Conservation (phyloP, 2,888 invertebrate genomes). For the Oscheius sp. region DNA sequence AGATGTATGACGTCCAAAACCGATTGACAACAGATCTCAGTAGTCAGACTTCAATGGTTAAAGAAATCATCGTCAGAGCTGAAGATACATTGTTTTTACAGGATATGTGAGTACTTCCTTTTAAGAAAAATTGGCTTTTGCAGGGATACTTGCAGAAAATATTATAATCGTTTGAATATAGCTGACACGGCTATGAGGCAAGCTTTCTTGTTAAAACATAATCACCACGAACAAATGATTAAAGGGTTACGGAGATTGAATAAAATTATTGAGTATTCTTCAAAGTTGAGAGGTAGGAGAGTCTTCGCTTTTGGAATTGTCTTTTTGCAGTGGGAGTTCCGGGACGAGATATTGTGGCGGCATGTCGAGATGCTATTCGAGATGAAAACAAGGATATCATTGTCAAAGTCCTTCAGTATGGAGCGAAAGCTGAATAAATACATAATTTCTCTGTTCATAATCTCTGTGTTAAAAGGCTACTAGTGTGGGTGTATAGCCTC, state of each 20-base stretch:
- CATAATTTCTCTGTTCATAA: too few species aligned
- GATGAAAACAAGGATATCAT: conserved; percentile 62
- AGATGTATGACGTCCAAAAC: conserved; percentile 59
- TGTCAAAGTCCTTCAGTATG: conserved; percentile 52
- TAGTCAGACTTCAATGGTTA: conserved; percentile 59
- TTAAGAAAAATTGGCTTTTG: background rate
- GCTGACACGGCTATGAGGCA: conserved; percentile 51
- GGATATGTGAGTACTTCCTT: conserved; percentile 42
- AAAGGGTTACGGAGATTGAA: conserved; percentile 49
- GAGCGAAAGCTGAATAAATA: conserved; percentile 26
- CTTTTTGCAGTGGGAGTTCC: conserved; percentile 57
- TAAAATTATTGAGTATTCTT: conserved; percentile 52
- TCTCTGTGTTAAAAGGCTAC: too few species aligned
- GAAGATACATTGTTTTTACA: conserved; percentile 60
- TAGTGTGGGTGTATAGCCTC: too few species aligned
- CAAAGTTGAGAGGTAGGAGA: conserved; percentile 42
- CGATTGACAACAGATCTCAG: conserved; percentile 60
- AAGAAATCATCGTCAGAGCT: conserved; percentile 64
- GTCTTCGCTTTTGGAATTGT: background rate
- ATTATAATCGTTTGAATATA: conserved; percentile 49
- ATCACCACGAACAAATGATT: conserved; percentile 51
- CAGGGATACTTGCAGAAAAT: conserved; percentile 45
- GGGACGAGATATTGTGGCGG: conserved; percentile 54
- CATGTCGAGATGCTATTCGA: conserved; percentile 62
- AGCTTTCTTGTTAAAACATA: conserved; percentile 39